Percentiles rank a stretch among this genome's conserved stretches.
These are phyloP conservation scores for Halcyon malimbica DNA, from an alignment of 2,113 vertebrate genomes.

Conservation along the genomic window DNA sequence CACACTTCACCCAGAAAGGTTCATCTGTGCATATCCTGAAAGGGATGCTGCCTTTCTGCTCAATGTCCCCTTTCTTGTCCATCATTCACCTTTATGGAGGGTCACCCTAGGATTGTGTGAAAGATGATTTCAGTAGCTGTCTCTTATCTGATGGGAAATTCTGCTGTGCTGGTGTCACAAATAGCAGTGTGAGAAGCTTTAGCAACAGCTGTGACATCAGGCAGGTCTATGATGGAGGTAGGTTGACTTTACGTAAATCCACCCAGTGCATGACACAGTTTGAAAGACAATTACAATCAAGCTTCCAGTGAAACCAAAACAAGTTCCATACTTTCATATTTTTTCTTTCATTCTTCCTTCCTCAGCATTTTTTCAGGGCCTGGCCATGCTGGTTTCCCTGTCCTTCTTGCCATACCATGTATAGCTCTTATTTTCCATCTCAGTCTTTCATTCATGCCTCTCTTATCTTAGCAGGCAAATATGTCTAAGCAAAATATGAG, in stretches of 20 bases:
- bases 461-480: neutral
- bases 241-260: neutral
- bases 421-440: neutral
- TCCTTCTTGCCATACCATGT: accelerated
- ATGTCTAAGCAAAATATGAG: neutral
- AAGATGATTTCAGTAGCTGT: neutral
- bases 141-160: neutral
- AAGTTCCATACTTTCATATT: neutral
- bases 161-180: neutral
- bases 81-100: neutral
- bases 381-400: neutral
- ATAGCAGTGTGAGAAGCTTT: neutral
- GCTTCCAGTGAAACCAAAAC: neutral
- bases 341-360: neutral
- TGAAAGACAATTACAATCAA: neutral
- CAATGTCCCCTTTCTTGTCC: neutral
- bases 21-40: accelerated
- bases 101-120: neutral
- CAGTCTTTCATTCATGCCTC: neutral
- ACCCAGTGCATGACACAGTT: neutral
- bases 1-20: neutral
- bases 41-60: neutral
- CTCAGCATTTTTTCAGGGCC: neutral
- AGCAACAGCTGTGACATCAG: neutral
- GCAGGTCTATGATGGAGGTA: neutral